phyloP scores from a whole-genome alignment of 30 jellyfish, hydroid and myxozoan species.

The Aurelia aurita complex sp. Pacific region DNA sequence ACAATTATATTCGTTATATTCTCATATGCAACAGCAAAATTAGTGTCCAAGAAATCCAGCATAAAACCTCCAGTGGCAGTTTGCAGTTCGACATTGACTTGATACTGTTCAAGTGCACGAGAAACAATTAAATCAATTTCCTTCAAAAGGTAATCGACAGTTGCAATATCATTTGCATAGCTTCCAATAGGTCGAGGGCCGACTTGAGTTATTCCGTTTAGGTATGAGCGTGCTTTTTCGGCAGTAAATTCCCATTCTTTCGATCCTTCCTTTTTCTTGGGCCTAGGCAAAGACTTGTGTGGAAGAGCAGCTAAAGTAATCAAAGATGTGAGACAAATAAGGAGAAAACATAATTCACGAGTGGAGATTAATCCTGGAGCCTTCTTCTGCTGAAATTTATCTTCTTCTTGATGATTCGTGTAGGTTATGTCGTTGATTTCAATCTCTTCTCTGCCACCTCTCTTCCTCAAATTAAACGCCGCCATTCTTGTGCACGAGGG shows the following conservation, averaged over 20 bases:
- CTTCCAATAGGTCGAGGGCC: constrained; percentile 93
- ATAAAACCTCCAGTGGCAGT: constrained; percentile 83
- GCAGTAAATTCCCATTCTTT: constrained; percentile 75
- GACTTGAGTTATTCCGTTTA: constrained; percentile 69
- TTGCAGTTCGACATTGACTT: constrained; percentile 80
- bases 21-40: constrained; percentile 77
- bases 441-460: neutral
- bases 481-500: too few species aligned
- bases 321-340: constrained; percentile 14
- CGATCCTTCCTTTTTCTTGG: constrained; percentile 40
- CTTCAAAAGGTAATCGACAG: constrained; percentile 79
- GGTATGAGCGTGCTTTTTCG: constrained; percentile 78
- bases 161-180: constrained; percentile 78
- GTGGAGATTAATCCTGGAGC: constrained; percentile 2
- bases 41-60: constrained; percentile 50
- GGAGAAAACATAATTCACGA: constrained; percentile 12
- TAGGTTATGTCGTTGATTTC: neutral
- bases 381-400: neutral
- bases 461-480: neutral
- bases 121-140: constrained; percentile 54
- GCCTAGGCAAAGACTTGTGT: constrained; percentile 73
- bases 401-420: neutral
- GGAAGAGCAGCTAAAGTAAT: constrained; percentile 39
- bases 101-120: constrained; percentile 59
- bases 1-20: constrained; percentile 88